A percentile compares a stretch with the other conserved stretches of the same genome.
Conservation (phyloP, 2,888 invertebrate species). For the Xestia sexstrigata region DNA sequence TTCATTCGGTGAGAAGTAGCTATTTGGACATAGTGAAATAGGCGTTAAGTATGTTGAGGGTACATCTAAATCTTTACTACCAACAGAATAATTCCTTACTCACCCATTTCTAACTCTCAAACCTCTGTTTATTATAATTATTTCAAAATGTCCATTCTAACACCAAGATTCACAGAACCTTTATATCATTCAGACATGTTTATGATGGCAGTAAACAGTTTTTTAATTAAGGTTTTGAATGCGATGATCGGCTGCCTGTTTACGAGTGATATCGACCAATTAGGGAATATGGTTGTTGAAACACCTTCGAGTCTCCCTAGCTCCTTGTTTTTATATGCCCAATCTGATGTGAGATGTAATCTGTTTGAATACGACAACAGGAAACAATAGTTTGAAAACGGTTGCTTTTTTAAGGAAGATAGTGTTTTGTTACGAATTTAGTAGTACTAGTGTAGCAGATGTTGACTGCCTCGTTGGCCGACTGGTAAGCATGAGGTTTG, state of each 20-base stretch:
- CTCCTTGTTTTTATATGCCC: slow-evolving; percentile 41
- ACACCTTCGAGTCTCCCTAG: slow-evolving; percentile 35
- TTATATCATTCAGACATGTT: slow-evolving; percentile 82
- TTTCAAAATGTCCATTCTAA: slow-evolving; percentile 68
- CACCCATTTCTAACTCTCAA: slow-evolving; percentile 1
- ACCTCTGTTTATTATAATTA: slow-evolving; percentile 36
- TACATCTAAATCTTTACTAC: not conserved
- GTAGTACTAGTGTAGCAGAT: not conserved
- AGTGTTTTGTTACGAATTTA: not conserved
- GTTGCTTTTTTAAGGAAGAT: not conserved
- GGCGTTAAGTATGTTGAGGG: too few relatives aligned
- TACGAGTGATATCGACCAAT: slow-evolving; percentile 72
- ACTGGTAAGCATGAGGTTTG: too few relatives aligned
- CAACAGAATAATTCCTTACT: not conserved
- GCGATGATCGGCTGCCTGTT: slow-evolving; percentile 77
- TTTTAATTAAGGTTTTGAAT: slow-evolving; percentile 89
- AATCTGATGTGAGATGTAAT: slow-evolving; percentile 19
- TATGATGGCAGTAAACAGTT: slow-evolving; percentile 85
- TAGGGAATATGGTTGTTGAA: slow-evolving; percentile 55
- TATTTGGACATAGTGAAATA: too few relatives aligned
- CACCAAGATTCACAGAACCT: slow-evolving; percentile 67
- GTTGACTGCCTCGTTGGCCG: not conserved
- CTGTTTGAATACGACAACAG: slow-evolving; percentile 4
- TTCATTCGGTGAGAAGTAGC: too few relatives aligned
- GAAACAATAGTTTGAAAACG: not conserved